Evolutionary conservation across 2,888 invertebrate species (phyloP), one percentile per base, ranked within the genome.

Genomic region (Machimus rusticus): DNA sequence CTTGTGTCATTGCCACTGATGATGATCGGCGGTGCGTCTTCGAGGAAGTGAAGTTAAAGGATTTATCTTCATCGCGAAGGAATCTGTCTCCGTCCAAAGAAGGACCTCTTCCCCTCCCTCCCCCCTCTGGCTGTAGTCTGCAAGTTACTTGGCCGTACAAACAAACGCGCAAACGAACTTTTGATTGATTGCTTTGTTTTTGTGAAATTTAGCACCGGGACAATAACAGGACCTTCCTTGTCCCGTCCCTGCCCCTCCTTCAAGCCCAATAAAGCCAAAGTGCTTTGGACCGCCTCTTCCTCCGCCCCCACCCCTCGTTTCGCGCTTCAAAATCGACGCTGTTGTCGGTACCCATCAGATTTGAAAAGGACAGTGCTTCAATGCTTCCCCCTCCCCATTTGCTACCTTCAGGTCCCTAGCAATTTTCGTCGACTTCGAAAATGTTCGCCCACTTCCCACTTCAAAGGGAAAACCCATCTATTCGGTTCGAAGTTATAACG

Each of bases 131-230:
- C 28, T 66, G 9, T 28, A 28, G 23, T 66, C 66, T 66, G 28
- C 2, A 66, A 66, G 51, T 51, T 19, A 66, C 66, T 66, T 66
- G 66, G 66, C 12, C 23, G 51, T 79, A 31, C 79, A 34, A 51
- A 79, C 31, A 79, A 79, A 79, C 51, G 28, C 51, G 31, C 39
- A 79, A 51, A 79, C 28, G 51, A 79, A 51, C 46, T 51, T 66
- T 79, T 79, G 79, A 79, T 79, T 79, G 79, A 79, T 79, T 79
- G 51, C 79, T 79, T 79, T 79, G 79, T 79, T 79, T 79, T 79
- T 28, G 79, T 79, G 76, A 76, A 76, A 37, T 76, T 76, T 37
- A 76, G 37, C 78, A 66, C 57, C 57, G 37, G 66, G 66, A 66
- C 66, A 66, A 66, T 66, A 66, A 66, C 66, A 57, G 23, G 82